These are phyloP conservation scores for Hapalemur alaotrensis DNA, from an alignment of 2,797 vertebrate genomes.

Conservation along the genomic window DNA sequence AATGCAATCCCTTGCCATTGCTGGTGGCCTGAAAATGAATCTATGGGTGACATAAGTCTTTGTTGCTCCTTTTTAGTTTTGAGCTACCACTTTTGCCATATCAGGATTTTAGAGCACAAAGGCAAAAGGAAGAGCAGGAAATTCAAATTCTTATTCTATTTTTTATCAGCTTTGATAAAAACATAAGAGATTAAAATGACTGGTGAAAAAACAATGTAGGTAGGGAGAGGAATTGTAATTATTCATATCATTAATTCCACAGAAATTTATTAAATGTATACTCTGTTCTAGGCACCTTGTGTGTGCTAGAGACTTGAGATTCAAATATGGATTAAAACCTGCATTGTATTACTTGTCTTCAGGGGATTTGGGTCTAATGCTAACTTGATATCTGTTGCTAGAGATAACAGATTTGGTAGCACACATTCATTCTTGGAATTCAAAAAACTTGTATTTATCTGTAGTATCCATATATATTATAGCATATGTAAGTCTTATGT, in stretches of 20 bases:
- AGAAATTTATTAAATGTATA: neutral
- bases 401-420: neutral
- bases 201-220: neutral
- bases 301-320: neutral
- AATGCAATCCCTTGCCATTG: neutral
- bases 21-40: neutral
- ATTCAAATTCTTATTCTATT: neutral
- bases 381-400: neutral
- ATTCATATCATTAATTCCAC: neutral
- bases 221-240: neutral
- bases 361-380: neutral
- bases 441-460: neutral
- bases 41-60: neutral
- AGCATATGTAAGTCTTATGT: neutral
- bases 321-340: neutral
- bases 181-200: neutral
- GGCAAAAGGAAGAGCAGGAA: neutral
- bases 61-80: neutral
- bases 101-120: neutral
- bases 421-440: neutral
- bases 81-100: neutral
- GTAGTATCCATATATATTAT: neutral
- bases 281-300: neutral
- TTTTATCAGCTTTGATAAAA: constrained; percentile 1
- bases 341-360: neutral